These are phyloP conservation scores for Timema cristinae DNA, from an alignment of 2,888 invertebrate species.

Conservation along the genomic window DNA sequence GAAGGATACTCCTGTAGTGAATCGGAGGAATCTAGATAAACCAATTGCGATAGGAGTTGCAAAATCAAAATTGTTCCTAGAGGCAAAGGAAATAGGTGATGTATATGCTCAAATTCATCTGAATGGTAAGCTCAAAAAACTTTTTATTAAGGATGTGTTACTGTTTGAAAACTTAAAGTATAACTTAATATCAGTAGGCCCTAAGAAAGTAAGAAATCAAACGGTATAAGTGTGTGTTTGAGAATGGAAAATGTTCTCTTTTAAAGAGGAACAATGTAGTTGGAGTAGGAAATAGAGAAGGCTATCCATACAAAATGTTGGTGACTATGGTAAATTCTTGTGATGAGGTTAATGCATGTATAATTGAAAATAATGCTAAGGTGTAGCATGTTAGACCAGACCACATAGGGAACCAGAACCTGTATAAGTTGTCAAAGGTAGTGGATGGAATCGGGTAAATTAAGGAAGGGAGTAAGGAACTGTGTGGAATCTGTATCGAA, in stretches of 20 bases:
- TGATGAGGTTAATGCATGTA: not conserved
- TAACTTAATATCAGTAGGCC: no score
- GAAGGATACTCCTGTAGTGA: not conserved
- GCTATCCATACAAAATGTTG: no score
- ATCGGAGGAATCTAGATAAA: not conserved
- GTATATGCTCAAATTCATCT: no score
- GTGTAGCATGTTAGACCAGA: not conserved
- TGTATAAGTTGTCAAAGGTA: conserved; percentile 6
- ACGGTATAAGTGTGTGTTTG: no score
- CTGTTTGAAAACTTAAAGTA: not conserved
- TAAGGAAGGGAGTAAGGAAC: not conserved
- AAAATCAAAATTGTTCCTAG: not conserved
- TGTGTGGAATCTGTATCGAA: conserved; percentile 2
- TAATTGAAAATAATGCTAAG: not conserved
- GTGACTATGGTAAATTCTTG: no score
- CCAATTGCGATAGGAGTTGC: not conserved
- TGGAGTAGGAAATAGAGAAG: no score
- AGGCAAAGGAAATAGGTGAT: no score
- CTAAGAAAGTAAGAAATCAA: no score
- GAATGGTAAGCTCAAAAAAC: not conserved
- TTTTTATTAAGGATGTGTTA: no score
- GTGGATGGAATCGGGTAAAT: not conserved
- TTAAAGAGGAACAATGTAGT: no score
- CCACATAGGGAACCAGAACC: not conserved
- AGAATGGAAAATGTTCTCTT: no score